phyloP scores from a whole-genome alignment of 2,797 vertebrate genomes.

The Argentina silus region DNA sequence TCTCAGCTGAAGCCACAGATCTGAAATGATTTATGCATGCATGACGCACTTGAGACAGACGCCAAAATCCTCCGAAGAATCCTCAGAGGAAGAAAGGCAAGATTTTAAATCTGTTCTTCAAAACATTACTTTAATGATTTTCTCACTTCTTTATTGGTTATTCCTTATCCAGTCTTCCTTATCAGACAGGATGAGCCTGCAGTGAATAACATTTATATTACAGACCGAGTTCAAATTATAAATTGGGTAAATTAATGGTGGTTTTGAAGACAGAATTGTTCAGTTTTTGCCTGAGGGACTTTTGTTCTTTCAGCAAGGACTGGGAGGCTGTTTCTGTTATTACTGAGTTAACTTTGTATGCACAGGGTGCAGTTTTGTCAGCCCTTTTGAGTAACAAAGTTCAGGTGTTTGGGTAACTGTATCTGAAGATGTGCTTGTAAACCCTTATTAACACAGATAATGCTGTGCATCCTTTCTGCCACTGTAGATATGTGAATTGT shows the following conservation, averaged over 20 bases:
- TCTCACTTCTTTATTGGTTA: not conserved
- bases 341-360: not conserved
- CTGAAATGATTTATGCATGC: slow-evolving; percentile 11
- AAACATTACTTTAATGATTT: not conserved
- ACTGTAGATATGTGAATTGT: not conserved
- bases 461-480: not conserved
- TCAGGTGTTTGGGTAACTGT: not conserved
- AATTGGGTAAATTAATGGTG: not conserved
- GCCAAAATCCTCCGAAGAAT: not conserved
- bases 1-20: slow-evolving; percentile 5
- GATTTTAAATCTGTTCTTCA: not conserved
- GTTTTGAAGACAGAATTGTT: not conserved
- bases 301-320: not conserved
- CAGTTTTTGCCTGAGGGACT: not conserved
- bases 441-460: not conserved
- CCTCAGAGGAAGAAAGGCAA: not conserved
- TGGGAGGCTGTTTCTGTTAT: not conserved
- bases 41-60: not conserved
- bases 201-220: not conserved
- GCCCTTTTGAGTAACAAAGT: not conserved
- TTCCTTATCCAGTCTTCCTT: not conserved
- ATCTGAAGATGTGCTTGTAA: not conserved
- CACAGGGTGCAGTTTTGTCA: not conserved
- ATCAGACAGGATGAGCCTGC: not conserved
- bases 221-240: not conserved